Percentiles rank a stretch among this genome's conserved stretches.
Evolutionary conservation across 2,888 invertebrate species (phyloP).

Genomic region (Zeuzera pyrina): DNA sequence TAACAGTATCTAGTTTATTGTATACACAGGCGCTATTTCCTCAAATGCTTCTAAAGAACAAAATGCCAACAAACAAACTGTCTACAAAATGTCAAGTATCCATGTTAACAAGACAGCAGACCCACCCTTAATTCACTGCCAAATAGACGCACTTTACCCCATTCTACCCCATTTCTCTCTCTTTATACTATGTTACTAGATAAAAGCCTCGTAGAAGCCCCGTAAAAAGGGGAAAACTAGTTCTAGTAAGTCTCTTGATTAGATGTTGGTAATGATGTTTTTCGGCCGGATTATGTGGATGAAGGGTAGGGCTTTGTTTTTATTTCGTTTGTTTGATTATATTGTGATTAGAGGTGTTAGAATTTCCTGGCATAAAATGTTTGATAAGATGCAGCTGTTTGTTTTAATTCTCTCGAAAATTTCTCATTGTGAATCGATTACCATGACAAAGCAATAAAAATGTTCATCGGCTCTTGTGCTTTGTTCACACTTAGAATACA

Average conservation of each 20-base stretch:
- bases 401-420: no score
- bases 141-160: background rate
- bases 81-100: conserved; percentile 1
- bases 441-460: no score
- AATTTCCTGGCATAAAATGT: no score
- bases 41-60: background rate
- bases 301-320: conserved; percentile 10
- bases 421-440: no score
- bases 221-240: conserved; percentile 30
- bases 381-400: no score
- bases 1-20: no score
- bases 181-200: conserved; percentile 47
- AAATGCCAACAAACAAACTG: conserved; percentile 1
- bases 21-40: background rate
- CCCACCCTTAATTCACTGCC: conserved; percentile 3
- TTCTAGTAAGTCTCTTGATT: conserved; percentile 46
- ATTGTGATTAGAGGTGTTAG: no score
- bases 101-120: conserved; percentile 4
- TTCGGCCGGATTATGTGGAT: conserved; percentile 31
- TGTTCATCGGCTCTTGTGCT: no score
- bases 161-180: conserved; percentile 29
- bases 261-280: conserved; percentile 46
- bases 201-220: conserved; percentile 44
- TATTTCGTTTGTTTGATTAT: conserved; percentile 10
- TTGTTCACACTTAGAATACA: no score